Evolutionary conservation across 1,140 invertebrate genomes (phyloP), one percentile per base, ranked within the genome.

Genomic region (Ericerus pela): DNA sequence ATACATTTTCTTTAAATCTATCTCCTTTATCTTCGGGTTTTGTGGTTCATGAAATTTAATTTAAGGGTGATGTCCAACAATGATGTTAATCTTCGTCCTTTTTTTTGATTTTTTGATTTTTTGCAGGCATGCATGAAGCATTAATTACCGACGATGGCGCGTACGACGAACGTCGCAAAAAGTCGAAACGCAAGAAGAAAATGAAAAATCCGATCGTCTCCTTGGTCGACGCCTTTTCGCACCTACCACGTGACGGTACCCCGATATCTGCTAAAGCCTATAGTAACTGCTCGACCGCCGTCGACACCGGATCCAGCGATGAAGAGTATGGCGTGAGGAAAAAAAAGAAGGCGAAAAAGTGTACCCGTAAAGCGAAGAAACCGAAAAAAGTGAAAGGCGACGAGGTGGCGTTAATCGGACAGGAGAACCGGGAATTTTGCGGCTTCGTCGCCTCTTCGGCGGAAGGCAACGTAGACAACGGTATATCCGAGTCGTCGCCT

Each of bases 161-260:
- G 10, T 4, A 24, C 2, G 41, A 47, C 4, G 41, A 14, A 5
- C 14, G 16, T 12, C 10, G 20, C 18, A 47, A 47, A 24, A 47
- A 47, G 26, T 18, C 41, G 4, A 47, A 16, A 47, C 41, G 41
- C 14, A 47, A 47, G 20, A 47, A 47, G 41, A 47, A 47, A 47
- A 24, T 22, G 3, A 47, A 47, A 47, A 47, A 47, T 10, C 41
- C 41, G 41, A 14, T 47, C 20, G 41, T 24, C 16, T 47, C 20
- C 16, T 5, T 47, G 41, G 30, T 8, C 30, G 30, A n/a, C 30
- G 30, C 30, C 8, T 8, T 33, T n/a, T n/a, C n/a, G n/a, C n/a
- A n/a, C n/a, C n/a, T n/a, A n/a, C n/a, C n/a, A n/a, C 16, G 10
- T 4, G 41, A 47, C 18, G 41, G 26, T 8, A 24, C 22, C 26